Base-by-base conservation (phyloP, 2,113 vertebrate genomes). In the Tetrao urogallus region DNA sequence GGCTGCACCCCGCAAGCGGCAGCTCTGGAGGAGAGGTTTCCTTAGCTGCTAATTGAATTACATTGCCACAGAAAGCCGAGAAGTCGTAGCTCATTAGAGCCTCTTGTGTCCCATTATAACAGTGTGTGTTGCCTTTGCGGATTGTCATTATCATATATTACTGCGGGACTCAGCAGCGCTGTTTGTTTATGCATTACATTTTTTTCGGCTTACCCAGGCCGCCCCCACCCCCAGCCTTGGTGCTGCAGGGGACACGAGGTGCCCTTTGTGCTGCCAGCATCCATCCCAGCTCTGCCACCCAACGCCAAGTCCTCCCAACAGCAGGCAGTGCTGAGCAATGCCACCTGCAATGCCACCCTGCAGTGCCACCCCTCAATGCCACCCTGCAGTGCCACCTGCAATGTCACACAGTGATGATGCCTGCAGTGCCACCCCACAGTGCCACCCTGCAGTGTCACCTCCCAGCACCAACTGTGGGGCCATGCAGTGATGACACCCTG, bases 41-140 rank as follows among this genome's bases (percentile, higher is more conserved):
- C 88, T 80, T 78, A 2, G 76, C 94, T 93, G 93, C 81, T 97
- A 93, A 97, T 95, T 97, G 97, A 97, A 96, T 97, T 96, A 95
- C 95, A 95, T 96, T 96, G 96, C 95, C 93, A 93, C 77, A 34
- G 95, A 93, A 96, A 94, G 93, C 93, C 61, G 70, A 93, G 96
- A 78, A 93, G 94, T 87, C 90, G 92, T 95, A 93, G 94, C 96
- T 97, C 97, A 95, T 94, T 97, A 96, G 95, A 95, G 86, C 88
- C 97, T 96, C 97, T 90, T 67, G 96, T 94, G 96, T 92, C 90
- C 97, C 94, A 56, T 93, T 91, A 91, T 54, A 97, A 63, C 93
- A 70, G 88, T 56, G 94, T 86, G 93, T 86, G 92, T 83, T 92
- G 88, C 94, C 94, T 96, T 90, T 95, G 90, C 65, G 83, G 96